These are phyloP conservation scores for Aplochiton taeniatus DNA, from an alignment of 2,797 vertebrate genomes.

Conservation along the genomic window DNA sequence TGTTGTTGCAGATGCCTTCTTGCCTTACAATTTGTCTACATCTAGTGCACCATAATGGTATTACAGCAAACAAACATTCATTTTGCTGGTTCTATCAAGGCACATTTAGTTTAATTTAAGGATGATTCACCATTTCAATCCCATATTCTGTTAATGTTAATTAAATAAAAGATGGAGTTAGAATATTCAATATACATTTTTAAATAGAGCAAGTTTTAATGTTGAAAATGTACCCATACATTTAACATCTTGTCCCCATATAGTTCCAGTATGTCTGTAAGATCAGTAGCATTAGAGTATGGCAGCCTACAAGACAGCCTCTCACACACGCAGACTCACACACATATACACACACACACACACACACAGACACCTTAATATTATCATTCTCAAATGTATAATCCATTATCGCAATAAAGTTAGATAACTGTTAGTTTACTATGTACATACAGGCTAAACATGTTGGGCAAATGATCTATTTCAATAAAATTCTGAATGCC, in stretches of 20 bases:
- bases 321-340: background rate
- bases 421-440: conserved; percentile 60
- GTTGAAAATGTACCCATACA: conserved; percentile 43
- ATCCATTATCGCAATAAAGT: conserved; percentile 39
- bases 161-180: conserved; percentile 2
- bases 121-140: too few relatives aligned
- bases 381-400: conserved; percentile 58
- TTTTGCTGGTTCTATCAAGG: too few relatives aligned
- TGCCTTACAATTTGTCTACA: too few relatives aligned
- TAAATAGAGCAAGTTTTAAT: conserved; percentile 63
- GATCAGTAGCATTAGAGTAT: conserved; percentile 65
- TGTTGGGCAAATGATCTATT: too few relatives aligned
- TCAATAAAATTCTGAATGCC: too few relatives aligned
- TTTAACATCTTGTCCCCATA: conserved; percentile 7
- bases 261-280: conserved; percentile 41
- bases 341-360: conserved; percentile 1
- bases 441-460: conserved; percentile 59
- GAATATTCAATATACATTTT: conserved; percentile 19
- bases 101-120: too few relatives aligned
- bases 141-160: too few relatives aligned
- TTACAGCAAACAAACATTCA: too few relatives aligned
- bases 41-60: too few relatives aligned
- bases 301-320: conserved; percentile 13
- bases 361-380: conserved; percentile 31
- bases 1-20: too few relatives aligned